Evolutionary conservation across 2,888 invertebrate genomes (phyloP).

Genomic region (Chesias legatella): DNA sequence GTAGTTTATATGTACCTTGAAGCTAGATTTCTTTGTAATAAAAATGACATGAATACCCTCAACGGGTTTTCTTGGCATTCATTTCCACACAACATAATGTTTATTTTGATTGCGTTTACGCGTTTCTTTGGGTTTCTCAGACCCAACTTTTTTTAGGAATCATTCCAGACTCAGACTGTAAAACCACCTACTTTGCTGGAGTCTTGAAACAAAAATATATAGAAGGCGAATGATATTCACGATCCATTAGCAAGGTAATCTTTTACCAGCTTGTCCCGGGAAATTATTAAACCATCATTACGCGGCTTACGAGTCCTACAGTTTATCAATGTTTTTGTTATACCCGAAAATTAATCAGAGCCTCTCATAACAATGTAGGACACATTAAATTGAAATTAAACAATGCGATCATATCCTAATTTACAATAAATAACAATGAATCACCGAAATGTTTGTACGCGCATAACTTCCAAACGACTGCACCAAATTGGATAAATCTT

Average conservation of each 20-base stretch:
- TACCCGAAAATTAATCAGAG: no score
- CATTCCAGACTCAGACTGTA: conserved; percentile 9
- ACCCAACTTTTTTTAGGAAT: conserved; percentile 16
- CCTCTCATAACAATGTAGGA: neutral
- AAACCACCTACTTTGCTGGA: no score
- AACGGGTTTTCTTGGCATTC: conserved; percentile 83
- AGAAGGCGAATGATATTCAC: no score
- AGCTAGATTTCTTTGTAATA: conserved; percentile 89
- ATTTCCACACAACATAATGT: conserved; percentile 82
- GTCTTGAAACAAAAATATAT: no score
- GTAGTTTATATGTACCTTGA: conserved; percentile 82
- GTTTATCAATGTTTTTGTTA: no score
- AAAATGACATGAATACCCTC: conserved; percentile 89
- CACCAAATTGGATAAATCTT: no score
- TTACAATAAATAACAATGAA: conserved; percentile 34
- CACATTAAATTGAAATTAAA: neutral
- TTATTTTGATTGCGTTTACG: conserved; percentile 61
- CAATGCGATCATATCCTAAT: conserved; percentile 28
- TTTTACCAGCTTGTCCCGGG: no score
- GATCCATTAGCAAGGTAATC: no score
- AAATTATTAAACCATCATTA: no score
- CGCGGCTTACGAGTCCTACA: no score
- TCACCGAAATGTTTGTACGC: no score
- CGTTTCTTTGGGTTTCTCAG: conserved; percentile 53
- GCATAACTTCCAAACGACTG: no score